Percentiles rank a stretch among this genome's conserved stretches.
phyloP scores from a whole-genome alignment of 2,888 invertebrate species.

The Trachelus tabidus region DNA sequence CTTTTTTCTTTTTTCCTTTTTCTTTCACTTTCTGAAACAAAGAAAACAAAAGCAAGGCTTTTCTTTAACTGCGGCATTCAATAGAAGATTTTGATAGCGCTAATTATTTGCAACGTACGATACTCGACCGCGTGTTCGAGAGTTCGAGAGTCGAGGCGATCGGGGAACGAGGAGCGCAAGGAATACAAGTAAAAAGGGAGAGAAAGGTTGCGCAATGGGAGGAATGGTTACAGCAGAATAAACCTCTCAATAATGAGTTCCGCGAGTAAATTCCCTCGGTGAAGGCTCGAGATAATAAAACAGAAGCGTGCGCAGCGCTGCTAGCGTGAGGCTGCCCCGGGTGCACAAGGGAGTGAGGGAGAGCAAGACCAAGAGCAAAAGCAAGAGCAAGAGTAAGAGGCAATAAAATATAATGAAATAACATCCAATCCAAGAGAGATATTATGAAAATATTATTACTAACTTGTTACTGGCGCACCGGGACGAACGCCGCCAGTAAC shows the following conservation, averaged over 20 bases:
- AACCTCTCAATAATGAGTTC: conserved; percentile 13
- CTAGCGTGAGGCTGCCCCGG: not conserved
- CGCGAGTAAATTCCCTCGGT: conserved; percentile 9
- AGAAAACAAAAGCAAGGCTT: not conserved
- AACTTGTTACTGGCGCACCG: conserved; percentile 60
- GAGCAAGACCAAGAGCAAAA: conserved; percentile 10
- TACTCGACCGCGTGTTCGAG: not conserved
- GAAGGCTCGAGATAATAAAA: conserved; percentile 10
- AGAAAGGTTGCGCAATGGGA: conserved; percentile 11
- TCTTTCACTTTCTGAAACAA: not conserved
- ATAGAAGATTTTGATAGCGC: not conserved
- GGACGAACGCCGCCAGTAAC: conserved; percentile 10
- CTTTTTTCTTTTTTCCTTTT: not conserved
- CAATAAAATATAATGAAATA: conserved; percentile 64
- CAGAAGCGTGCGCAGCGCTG: not conserved
- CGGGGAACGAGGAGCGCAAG: not conserved
- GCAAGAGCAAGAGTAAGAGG: conserved; percentile 56
- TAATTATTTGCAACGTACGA: not conserved
- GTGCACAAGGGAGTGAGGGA: conserved; percentile 27
- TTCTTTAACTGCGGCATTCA: not conserved
- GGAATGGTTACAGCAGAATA: conserved; percentile 4
- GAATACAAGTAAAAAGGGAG: conserved; percentile 1
- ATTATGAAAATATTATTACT: conserved; percentile 66
- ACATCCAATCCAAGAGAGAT: conserved; percentile 62
- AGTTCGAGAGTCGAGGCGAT: not conserved